Base-by-base conservation (phyloP, 1,140 invertebrate genomes). In the Spodoptera litura region DNA sequence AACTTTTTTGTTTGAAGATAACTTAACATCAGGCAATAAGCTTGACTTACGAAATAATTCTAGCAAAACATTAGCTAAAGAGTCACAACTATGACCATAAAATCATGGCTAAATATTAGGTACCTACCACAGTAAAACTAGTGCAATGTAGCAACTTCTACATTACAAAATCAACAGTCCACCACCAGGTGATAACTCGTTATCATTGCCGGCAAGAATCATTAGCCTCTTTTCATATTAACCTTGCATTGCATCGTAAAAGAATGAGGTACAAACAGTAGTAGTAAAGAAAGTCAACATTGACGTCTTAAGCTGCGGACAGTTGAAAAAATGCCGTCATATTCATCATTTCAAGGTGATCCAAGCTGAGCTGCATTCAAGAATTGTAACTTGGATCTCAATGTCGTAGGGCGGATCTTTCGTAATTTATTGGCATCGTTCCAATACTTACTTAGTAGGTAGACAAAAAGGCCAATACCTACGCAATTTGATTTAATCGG, bases 221-320 rank as follows among this genome's bases (percentile, higher is more conserved):
- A 62, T 62, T 62, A 62, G 59, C 58, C 58, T n/a, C 31, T 38
- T 62, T 62, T 62, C 11, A 25, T 61, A 31, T n/a, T 20, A 56
- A 9, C 20, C n/a, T 56, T 56, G 15, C 20, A 10, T 20, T 20
- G 20, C 13, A 10, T 20, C 20, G 55, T 56, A 44, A 0, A 44
- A 44, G 31, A 44, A 44, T 44, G 5, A 44, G 38, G 38, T 44
- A 44, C 8, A 6, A 44, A 44, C 38, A 44, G 38, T 44, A 9
- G 38, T 44, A 44, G 38, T 31, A 31, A 44, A 8, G 2, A 44
- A 44, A 44, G 31, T 5, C 31, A 31, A 31, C 31, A 31, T 31
- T 5, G 31, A 4, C 31, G 4, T 31, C 31, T 0, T 1, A 31
- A 31, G 31, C 4, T 31, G 31, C 31, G 31, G 31, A 31, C 1